A percentile compares a stretch with the other conserved stretches of the same genome.
Evolutionary conservation across 2,113 vertebrate species (phyloP).

Genomic region (Mesembrinibis cayennensis): DNA sequence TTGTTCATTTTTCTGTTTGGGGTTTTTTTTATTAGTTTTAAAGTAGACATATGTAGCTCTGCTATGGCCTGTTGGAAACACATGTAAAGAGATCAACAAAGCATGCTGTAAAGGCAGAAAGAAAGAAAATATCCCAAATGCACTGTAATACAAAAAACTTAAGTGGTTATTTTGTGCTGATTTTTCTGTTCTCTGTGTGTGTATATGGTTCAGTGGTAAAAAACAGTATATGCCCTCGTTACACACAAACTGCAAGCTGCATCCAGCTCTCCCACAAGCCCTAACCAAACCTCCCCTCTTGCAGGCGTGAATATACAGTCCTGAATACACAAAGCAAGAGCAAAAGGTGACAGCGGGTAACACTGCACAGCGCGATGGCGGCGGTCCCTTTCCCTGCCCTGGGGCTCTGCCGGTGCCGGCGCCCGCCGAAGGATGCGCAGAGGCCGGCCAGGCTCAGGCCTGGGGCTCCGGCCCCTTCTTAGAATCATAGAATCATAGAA

Average conservation of each 20-base stretch:
- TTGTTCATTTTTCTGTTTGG: neutral
- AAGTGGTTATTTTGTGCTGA: neutral
- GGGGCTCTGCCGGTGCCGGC: neutral
- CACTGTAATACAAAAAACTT: accelerated
- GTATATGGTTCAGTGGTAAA: accelerated
- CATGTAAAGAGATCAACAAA: neutral
- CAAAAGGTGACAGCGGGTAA: accelerated
- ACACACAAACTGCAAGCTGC: accelerated
- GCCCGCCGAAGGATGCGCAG: accelerated
- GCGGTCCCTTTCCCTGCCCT: accelerated
- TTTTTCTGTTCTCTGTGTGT: neutral
- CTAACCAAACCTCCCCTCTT: too few species aligned
- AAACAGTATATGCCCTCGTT: accelerated
- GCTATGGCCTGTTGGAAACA: neutral
- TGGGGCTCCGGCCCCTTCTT: accelerated
- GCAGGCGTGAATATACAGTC: accelerated
- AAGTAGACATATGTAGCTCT: accelerated
- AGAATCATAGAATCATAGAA: too few species aligned
- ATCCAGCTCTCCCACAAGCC: accelerated
- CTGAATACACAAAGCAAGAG: accelerated
- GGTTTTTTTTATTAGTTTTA: neutral
- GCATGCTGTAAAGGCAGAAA: neutral
- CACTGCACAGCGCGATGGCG: accelerated
- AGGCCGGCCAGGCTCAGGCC: neutral
- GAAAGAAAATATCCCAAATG: neutral